These are phyloP conservation scores for Psittacula cyanocephala DNA, from an alignment of 2,113 vertebrate genomes.

Conservation along the genomic window DNA sequence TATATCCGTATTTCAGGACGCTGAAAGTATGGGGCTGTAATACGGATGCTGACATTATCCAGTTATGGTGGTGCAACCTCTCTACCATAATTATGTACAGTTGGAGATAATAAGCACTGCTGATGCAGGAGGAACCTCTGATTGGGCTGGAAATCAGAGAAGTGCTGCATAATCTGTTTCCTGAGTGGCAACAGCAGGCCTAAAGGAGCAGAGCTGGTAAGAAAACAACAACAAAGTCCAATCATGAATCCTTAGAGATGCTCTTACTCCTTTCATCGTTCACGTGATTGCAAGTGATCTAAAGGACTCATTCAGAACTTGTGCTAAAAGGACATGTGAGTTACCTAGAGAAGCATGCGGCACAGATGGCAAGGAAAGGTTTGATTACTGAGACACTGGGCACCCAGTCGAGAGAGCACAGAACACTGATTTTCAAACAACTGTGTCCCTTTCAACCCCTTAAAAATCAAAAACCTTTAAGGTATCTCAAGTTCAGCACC, in stretches of 20 bases:
- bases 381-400: neutral
- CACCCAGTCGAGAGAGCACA: neutral
- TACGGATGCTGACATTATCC: constrained; percentile 25
- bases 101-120: constrained; percentile 35
- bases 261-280: neutral
- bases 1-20: constrained; percentile 11
- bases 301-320: neutral
- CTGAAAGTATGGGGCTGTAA: neutral
- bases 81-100: neutral
- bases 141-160: constrained; percentile 24
- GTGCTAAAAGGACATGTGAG: neutral
- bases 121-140: constrained; percentile 53
- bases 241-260: neutral
- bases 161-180: constrained; percentile 35
- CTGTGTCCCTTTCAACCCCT: neutral
- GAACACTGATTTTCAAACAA: neutral
- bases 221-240: constrained; percentile 8
- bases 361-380: neutral
- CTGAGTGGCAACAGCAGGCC: constrained; percentile 32
- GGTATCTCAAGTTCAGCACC: neutral
- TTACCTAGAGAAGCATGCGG: neutral
- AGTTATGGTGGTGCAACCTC: constrained; percentile 12
- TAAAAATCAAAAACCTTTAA: neutral
- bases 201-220: neutral
- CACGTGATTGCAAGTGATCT: neutral